phyloP scores from a whole-genome alignment of 2,888 invertebrate genomes.

The Himalopsyche anomala region DNA sequence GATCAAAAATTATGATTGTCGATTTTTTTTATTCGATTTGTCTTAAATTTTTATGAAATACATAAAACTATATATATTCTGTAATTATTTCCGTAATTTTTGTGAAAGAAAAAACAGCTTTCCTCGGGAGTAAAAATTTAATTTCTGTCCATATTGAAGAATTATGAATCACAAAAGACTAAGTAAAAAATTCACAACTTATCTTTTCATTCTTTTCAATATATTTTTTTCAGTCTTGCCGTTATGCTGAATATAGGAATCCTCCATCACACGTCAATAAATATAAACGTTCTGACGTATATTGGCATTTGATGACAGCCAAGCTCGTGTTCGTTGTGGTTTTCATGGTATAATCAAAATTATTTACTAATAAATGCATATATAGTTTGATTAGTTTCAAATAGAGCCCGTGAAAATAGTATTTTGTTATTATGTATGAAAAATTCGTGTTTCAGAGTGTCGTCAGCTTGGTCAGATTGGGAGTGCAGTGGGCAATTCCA shows the following conservation, averaged over 20 bases:
- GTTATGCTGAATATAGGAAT: constrained; percentile 91
- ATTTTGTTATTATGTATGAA: no score
- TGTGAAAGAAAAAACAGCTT: no score
- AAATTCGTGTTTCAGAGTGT: constrained; percentile 82
- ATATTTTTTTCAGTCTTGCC: constrained; percentile 77
- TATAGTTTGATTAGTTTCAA: constrained; percentile 96
- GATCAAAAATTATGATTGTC: no score
- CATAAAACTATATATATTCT: no score
- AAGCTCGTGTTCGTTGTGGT: constrained; percentile 93
- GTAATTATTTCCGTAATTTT: no score
- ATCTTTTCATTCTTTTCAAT: constrained; percentile 77
- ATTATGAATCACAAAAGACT: no score
- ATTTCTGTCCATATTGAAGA: no score
- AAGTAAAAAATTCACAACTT: constrained; percentile 68
- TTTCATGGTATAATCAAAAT: constrained; percentile 84
- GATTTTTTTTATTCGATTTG: no score
- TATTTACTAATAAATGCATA: constrained; percentile 67
- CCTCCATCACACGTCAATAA: constrained; percentile 75
- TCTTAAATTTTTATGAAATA: no score
- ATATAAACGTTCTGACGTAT: constrained; percentile 85
- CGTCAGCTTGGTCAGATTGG: constrained; percentile 91
- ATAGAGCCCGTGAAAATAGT: constrained; percentile 72
- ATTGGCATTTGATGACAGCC: constrained; percentile 94
- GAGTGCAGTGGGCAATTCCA: constrained; percentile 95
- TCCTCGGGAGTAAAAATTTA: no score